A percentile compares a stretch with the other conserved stretches of the same genome.
phyloP scores from a whole-genome alignment of 1,140 invertebrate genomes.

The Dermatophagoides farinae region DNA sequence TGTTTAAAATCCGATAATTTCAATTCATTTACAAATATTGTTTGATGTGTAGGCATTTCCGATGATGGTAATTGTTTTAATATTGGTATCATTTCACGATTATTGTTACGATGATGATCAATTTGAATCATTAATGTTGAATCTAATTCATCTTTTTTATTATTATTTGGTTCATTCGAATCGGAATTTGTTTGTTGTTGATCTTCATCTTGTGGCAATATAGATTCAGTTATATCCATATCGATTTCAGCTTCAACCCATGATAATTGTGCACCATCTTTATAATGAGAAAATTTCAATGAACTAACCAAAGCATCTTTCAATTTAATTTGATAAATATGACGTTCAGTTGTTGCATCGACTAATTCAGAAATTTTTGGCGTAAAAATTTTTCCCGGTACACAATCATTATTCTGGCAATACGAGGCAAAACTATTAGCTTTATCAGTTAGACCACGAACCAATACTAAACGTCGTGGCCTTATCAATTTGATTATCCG shows the following conservation, averaged over 20 bases:
- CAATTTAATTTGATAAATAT: conserved; percentile 88
- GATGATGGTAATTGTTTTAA: conserved; percentile 10
- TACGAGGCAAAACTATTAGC: conserved; percentile 41
- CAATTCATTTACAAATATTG: conserved; percentile 81
- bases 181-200: neutral
- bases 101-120: neutral
- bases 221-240: conserved; percentile 20
- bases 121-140: neutral
- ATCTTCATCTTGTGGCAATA: conserved; percentile 14
- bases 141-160: conserved; percentile 11
- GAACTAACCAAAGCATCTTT: conserved; percentile 75
- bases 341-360: conserved; percentile 89
- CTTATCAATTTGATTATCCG: conserved; percentile 55
- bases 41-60: conserved; percentile 45
- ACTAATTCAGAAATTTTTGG: conserved; percentile 63
- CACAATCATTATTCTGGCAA: conserved; percentile 33
- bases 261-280: conserved; percentile 60
- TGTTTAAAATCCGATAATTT: conserved; percentile 92
- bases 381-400: conserved; percentile 50
- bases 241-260: conserved; percentile 60
- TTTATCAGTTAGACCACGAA: conserved; percentile 39
- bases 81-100: conserved; percentile 3
- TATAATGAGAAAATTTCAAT: conserved; percentile 47
- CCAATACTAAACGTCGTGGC: conserved; percentile 59
- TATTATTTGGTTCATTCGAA: conserved; percentile 12